These are phyloP conservation scores for Rhinatrema bivittatum DNA, from an alignment of 2,797 vertebrate genomes.

Conservation along the genomic window DNA sequence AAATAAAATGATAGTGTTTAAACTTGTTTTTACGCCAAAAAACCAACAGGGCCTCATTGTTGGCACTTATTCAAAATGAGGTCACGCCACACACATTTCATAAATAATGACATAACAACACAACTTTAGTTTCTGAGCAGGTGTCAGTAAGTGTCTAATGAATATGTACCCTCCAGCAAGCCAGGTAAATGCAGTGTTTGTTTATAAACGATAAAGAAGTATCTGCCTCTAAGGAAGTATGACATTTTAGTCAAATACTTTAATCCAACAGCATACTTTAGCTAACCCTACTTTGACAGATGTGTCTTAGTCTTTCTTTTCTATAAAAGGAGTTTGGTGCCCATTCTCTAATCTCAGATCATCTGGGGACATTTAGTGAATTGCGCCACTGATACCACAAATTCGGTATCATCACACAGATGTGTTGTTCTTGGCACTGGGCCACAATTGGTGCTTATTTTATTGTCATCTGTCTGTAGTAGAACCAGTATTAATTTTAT, in stretches of 20 bases:
- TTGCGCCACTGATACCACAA: not conserved
- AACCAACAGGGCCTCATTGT: conserved; percentile 47
- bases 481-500: not conserved
- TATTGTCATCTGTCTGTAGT: not conserved
- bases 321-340: conserved; percentile 8
- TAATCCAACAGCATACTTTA: not conserved
- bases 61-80: conserved; percentile 38
- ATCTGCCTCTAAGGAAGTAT: not conserved
- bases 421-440: not conserved
- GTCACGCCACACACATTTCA: conserved; percentile 24
- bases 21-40: conserved; percentile 60
- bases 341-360: not conserved
- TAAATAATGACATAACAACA: conserved; percentile 45
- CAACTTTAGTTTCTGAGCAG: conserved; percentile 20
- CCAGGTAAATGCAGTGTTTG: conserved; percentile 1
- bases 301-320: not conserved
- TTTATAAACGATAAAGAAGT: not conserved
- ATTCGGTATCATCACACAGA: not conserved
- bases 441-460: too few relatives aligned
- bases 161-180: conserved; percentile 8
- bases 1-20: conserved; percentile 57
- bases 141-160: conserved; percentile 28
- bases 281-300: not conserved
- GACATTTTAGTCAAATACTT: not conserved
- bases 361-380: not conserved